Evolutionary conservation across 2,797 vertebrate species (phyloP).

Genomic region (Furcifer pardalis): DNA sequence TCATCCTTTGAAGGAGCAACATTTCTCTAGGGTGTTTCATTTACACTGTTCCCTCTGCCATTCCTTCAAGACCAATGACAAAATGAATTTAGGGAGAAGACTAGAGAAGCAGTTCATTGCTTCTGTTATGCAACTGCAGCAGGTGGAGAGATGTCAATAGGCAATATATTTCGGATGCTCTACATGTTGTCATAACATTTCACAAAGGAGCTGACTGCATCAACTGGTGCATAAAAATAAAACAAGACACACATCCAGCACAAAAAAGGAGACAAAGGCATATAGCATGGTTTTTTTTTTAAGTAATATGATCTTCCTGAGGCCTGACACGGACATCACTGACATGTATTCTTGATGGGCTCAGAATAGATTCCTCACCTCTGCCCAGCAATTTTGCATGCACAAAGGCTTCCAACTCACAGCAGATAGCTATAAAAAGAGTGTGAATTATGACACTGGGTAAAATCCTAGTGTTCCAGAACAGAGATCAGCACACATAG

Average conservation of each 20-base stretch:
- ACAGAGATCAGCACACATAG: background rate
- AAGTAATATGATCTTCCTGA: slow-evolving; percentile 55
- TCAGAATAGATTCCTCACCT: slow-evolving; percentile 72
- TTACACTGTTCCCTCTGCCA: slow-evolving; percentile 9
- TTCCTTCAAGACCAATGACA: slow-evolving; percentile 19
- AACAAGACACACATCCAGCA: slow-evolving; percentile 48
- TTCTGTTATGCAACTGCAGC: slow-evolving; percentile 52
- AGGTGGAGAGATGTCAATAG: slow-evolving; percentile 45
- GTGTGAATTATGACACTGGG: background rate
- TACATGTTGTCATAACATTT: slow-evolving; percentile 57
- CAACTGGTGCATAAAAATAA: slow-evolving; percentile 61
- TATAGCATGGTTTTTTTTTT: background rate
- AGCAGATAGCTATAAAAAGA: slow-evolving; percentile 9
- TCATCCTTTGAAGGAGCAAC: slow-evolving; percentile 35
- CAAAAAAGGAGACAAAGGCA: slow-evolving; percentile 66
- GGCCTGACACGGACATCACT: slow-evolving; percentile 6
- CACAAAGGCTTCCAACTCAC: slow-evolving; percentile 45
- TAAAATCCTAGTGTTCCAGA: background rate
- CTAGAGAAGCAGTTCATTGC: slow-evolving; percentile 16
- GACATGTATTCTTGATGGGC: slow-evolving; percentile 52
- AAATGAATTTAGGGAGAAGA: slow-evolving; percentile 30
- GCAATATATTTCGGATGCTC: slow-evolving; percentile 24
- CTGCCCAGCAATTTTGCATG: slow-evolving; percentile 55
- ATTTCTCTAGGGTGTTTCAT: slow-evolving; percentile 21
- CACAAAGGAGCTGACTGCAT: slow-evolving; percentile 33